Evolutionary conservation across 2,113 vertebrate genomes (phyloP).

Genomic region (Nesogale talazaci): DNA sequence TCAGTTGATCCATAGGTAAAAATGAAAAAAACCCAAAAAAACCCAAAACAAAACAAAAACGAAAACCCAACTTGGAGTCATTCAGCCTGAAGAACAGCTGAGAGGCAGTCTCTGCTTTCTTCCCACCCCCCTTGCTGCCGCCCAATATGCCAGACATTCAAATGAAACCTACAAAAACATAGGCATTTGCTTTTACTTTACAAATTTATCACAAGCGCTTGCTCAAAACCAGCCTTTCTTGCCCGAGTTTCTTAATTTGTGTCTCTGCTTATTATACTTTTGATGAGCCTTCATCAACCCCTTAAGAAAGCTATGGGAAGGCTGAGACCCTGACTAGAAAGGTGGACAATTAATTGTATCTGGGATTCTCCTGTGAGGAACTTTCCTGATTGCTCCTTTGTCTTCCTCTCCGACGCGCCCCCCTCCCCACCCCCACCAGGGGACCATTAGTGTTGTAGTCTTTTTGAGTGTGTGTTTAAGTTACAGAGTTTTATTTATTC

Average conservation of each 20-base stretch:
- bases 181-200: neutral
- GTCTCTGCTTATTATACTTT: neutral
- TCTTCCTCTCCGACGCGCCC: too few relatives aligned
- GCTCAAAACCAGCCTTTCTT: neutral
- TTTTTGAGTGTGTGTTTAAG: too few relatives aligned
- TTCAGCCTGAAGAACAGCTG: constrained; percentile 4
- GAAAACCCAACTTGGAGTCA: neutral
- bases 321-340: neutral
- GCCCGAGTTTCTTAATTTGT: neutral
- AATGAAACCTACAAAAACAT: neutral
- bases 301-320: neutral
- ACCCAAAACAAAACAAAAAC: too few relatives aligned
- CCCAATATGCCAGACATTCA: neutral
- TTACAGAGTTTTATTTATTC: too few relatives aligned
- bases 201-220: neutral
- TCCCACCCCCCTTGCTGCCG: too few relatives aligned
- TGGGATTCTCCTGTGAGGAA: neutral
- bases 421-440: too few relatives aligned
- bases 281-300: neutral
- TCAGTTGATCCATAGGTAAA: neutral
- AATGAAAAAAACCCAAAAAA: neutral
- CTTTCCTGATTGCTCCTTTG: neutral
- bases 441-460: too few relatives aligned
- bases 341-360: neutral
- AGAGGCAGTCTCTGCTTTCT: neutral